A percentile compares a stretch with the other conserved stretches of the same genome.
Conservation (phyloP, 2,888 invertebrate species). For the Artemia sp. region DNA sequence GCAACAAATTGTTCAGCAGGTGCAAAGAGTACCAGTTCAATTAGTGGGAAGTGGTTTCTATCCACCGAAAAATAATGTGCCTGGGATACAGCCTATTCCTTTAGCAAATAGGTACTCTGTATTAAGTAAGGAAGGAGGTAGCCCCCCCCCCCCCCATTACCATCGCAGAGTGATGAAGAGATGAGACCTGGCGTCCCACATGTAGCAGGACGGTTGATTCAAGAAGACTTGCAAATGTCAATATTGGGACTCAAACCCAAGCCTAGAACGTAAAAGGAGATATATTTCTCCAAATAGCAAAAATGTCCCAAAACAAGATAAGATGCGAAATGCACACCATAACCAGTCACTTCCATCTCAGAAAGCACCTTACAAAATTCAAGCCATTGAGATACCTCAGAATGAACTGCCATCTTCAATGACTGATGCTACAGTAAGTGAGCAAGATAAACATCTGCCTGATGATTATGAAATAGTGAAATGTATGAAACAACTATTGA, state of each 20-base stretch:
- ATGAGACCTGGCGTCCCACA: not conserved
- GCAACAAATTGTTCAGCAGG: not conserved
- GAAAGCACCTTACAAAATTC: too few species aligned
- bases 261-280: not conserved
- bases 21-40: too few species aligned
- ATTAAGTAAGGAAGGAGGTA: constrained; percentile 7
- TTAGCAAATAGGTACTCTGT: not conserved
- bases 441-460: too few species aligned
- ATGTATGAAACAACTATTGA: too few species aligned
- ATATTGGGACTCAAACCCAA: not conserved
- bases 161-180: not conserved
- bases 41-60: not conserved
- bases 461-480: too few species aligned
- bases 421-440: too few species aligned
- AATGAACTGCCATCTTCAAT: too few species aligned
- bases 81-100: not conserved
- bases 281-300: too few species aligned
- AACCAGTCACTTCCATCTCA: too few species aligned
- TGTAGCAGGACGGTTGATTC: not conserved
- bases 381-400: too few species aligned
- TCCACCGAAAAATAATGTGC: not conserved
- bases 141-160: not conserved
- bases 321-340: too few species aligned
- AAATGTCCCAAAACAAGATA: too few species aligned
- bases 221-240: not conserved